Evolutionary conservation across 2,113 vertebrate species (phyloP), one percentile per base, ranked within the genome.

Genomic region (Mesitornis unicolor): DNA sequence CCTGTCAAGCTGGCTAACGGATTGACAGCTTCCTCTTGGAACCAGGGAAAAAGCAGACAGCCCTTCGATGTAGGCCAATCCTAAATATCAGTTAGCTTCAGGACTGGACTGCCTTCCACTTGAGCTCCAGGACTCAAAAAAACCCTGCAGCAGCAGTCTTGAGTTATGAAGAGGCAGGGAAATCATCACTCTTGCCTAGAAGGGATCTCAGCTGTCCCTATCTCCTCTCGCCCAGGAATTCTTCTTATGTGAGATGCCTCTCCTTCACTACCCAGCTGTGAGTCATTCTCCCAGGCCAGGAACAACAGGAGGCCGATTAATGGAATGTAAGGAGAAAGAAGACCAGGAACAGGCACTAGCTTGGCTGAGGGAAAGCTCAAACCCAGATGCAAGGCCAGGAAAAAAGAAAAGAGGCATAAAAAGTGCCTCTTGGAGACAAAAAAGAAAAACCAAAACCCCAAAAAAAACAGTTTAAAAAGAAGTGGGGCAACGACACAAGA

Each of bases 1-100:
- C 97, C 89, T 95, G 92, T 97, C 89, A 97, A 97, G 96, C 97
- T 97, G 97, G 95, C 96, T 97, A 97, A 82, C 79, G 97, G 97
- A 96, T 68, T 53, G 96, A 96, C 94, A 94, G 93, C 93, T 95
- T 97, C 97, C 93, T 97, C 95, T 81, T 71, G 96, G 96, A 89
- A 78, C 71, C 84, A 71, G 73, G 93, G 89, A 94, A 92, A 97
- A 97, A 93, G 71, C 64, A 92, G 92, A 80, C 0, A 94, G 96
- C 93, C 84, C 71, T 97, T 96, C 10, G 94, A 90, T 36, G 97
- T 50, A 73, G 92, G 95, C 92, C 96, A 96, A 95, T 97, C 95
- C 91, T 84, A 90, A 67, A 13, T 53, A 71, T 89, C 83, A 85
- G 31, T 91, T 94, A 92, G 36, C 64, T 96, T 84, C 84, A 93